These are phyloP conservation scores for Oncorhynchus gorbuscha DNA, from an alignment of 2,113 vertebrate genomes.

Conservation along the genomic window DNA sequence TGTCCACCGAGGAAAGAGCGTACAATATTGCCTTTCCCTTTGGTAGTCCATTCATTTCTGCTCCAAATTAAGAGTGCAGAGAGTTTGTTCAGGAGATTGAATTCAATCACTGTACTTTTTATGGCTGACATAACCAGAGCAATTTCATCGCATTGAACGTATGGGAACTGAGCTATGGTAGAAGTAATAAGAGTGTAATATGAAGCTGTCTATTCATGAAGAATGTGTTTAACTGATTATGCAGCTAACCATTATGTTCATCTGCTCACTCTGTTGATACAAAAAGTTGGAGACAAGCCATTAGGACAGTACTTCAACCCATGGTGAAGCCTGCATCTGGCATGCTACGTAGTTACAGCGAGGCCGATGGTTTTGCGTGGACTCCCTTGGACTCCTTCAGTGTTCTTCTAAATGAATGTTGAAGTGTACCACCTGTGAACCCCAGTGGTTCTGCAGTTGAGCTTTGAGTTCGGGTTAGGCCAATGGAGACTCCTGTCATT, in stretches of 20 bases:
- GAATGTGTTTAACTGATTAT: background rate
- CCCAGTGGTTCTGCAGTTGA: background rate
- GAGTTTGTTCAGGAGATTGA: slow-evolving; percentile 70
- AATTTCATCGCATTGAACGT: slow-evolving; percentile 48
- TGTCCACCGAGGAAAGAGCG: slow-evolving; percentile 70
- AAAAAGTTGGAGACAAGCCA: background rate
- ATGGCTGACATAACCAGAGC: slow-evolving; percentile 51
- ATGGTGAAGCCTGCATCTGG: background rate
- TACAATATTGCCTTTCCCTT: slow-evolving; percentile 68
- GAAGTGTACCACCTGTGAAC: background rate
- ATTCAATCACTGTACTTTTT: slow-evolving; percentile 60
- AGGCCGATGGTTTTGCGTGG: background rate
- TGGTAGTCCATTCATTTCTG: slow-evolving; percentile 61
- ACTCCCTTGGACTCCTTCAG: background rate
- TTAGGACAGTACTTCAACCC: background rate
- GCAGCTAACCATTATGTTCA: background rate
- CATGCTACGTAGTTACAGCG: background rate
- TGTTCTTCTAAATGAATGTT: background rate
- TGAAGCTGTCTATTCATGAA: background rate
- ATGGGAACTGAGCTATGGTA: slow-evolving; percentile 22
- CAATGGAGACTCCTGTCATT: too few species aligned
- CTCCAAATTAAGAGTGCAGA: slow-evolving; percentile 65
- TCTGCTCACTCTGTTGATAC: background rate
- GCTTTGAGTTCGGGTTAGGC: background rate
- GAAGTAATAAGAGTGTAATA: background rate